phyloP scores from a whole-genome alignment of 2,797 vertebrate genomes.

The Numenius phaeopus region DNA sequence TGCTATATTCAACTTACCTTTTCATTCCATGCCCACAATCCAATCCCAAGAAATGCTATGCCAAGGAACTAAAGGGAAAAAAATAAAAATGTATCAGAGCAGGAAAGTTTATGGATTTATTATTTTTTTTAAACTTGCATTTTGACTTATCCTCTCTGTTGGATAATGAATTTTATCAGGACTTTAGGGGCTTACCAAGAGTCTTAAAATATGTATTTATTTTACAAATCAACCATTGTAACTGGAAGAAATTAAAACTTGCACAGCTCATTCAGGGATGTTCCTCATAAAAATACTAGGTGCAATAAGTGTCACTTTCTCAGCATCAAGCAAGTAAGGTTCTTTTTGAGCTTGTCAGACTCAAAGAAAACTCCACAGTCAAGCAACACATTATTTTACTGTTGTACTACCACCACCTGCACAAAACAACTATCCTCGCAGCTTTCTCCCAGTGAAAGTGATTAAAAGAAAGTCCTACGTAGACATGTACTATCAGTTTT shows the following conservation, averaged over 20 bases:
- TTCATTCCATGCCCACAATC: slow-evolving; percentile 98
- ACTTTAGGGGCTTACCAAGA: not conserved
- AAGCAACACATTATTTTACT: not conserved
- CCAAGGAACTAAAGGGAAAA: slow-evolving; percentile 89
- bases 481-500: not conserved
- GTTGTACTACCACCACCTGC: not conserved
- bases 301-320: not conserved
- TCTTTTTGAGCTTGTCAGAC: not conserved
- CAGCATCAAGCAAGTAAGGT: not conserved
- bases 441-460: not conserved
- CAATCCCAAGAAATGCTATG: slow-evolving; percentile 96
- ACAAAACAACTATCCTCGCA: not conserved
- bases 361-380: not conserved
- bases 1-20: slow-evolving; percentile 85
- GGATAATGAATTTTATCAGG: not conserved
- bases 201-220: not conserved
- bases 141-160: not conserved
- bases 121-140: not conserved
- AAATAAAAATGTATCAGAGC: not conserved
- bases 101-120: not conserved
- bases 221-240: not conserved
- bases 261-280: not conserved
- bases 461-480: not conserved
- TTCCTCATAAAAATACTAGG: not conserved
- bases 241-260: not conserved